Evolutionary conservation across 2,113 vertebrate genomes (phyloP).

Genomic region (Peucedramus taeniatus): DNA sequence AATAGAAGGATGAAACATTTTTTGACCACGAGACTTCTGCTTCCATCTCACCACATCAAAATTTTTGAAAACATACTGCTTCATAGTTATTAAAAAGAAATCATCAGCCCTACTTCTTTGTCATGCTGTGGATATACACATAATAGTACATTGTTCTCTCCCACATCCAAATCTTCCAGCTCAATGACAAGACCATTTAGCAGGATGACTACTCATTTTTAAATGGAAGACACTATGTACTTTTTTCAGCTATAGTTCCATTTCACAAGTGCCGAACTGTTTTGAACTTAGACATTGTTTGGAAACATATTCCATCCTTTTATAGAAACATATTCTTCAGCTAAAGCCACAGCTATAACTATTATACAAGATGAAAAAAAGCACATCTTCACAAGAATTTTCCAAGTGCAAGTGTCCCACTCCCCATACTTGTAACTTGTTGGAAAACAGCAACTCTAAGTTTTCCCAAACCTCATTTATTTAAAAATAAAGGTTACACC

Average conservation of each 20-base stretch:
- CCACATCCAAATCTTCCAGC: background rate
- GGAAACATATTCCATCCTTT: constrained; percentile 23
- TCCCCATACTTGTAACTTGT: background rate
- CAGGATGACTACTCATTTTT: constrained; percentile 7
- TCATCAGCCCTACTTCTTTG: background rate
- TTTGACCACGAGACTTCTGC: background rate
- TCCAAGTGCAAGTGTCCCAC: background rate
- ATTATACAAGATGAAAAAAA: background rate
- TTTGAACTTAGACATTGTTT: constrained; percentile 46
- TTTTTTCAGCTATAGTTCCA: background rate
- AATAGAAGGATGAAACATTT: background rate
- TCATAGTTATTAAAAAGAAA: constrained; percentile 47
- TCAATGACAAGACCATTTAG: constrained; percentile 24
- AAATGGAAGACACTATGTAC: constrained; percentile 18
- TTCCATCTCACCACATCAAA: background rate
- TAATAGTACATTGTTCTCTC: constrained; percentile 18
- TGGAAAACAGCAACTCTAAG: background rate
- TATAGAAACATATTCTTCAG: background rate
- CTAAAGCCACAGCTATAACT: background rate
- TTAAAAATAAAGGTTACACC: constrained; percentile 53
- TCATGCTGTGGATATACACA: background rate
- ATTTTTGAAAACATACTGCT: constrained; percentile 32
- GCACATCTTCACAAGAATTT: background rate
- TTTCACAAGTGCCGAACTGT: background rate
- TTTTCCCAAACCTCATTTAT: constrained; percentile 29